Evolutionary conservation across 2,888 invertebrate genomes (phyloP).

Genomic region (Amorpha juglandis): DNA sequence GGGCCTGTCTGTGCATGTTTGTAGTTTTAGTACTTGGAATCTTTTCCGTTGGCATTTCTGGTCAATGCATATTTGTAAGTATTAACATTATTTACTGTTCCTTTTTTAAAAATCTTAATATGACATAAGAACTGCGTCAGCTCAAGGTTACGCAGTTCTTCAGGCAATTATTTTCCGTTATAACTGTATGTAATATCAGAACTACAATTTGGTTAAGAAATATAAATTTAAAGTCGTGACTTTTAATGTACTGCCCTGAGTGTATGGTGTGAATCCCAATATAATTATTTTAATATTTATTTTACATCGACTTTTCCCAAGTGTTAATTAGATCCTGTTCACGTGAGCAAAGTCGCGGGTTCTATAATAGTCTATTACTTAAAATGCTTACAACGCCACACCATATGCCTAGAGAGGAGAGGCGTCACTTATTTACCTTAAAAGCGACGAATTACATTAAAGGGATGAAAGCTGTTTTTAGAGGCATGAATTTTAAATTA

Average conservation of each 20-base stretch:
- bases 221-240: too few relatives aligned
- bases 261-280: too few relatives aligned
- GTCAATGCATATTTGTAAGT: neutral
- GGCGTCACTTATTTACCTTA: conserved; percentile 60
- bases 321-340: neutral
- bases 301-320: too few relatives aligned
- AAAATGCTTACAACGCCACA: conserved; percentile 5
- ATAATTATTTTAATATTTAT: too few relatives aligned
- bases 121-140: too few relatives aligned
- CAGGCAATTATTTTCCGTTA: too few relatives aligned
- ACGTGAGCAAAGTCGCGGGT: neutral
- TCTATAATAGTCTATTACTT: neutral
- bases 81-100: too few relatives aligned
- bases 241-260: too few relatives aligned
- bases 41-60: neutral
- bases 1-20: neutral
- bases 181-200: too few relatives aligned
- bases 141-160: too few relatives aligned
- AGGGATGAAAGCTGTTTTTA: conserved; percentile 73
- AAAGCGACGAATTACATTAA: conserved; percentile 62
- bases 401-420: conserved; percentile 43
- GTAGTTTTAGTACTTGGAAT: neutral
- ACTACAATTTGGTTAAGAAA: too few relatives aligned
- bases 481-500: conserved; percentile 74
- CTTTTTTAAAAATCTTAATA: too few relatives aligned